phyloP scores from a whole-genome alignment of 92 coral and sea anemone species.

The Porites lobata region DNA sequence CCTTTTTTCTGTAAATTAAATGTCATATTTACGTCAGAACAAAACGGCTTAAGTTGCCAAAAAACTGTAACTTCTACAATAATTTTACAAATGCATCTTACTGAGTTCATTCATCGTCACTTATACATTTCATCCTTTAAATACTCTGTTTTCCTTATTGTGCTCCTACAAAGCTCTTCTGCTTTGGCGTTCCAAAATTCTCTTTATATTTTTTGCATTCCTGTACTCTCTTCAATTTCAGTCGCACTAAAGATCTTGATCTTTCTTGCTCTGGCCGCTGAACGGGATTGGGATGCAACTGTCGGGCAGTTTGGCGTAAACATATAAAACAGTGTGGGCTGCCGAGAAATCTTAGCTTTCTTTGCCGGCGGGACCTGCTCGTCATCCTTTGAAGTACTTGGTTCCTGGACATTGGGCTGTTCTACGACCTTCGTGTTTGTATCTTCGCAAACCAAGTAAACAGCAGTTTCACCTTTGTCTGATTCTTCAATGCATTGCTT shows the following conservation, averaged over 20 bases:
- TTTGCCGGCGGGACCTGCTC: slow-evolving; percentile 1
- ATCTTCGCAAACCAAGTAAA: slow-evolving; percentile 18
- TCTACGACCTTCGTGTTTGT: slow-evolving; percentile 1
- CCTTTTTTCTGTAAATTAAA: slow-evolving; percentile 22
- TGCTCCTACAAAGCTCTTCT: slow-evolving; percentile 44
- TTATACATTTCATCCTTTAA: slow-evolving; percentile 4
- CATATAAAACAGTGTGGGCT: no score
- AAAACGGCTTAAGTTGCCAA: slow-evolving; percentile 33
- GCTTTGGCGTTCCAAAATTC: slow-evolving; percentile 53
- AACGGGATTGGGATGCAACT: slow-evolving; percentile 1
- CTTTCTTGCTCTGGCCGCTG: slow-evolving; percentile 50
- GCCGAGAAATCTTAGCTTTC: no score
- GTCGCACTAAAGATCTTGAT: slow-evolving; percentile 27
- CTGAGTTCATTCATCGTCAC: slow-evolving; percentile 28
- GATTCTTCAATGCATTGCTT: slow-evolving; percentile 24
- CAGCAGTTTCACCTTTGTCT: slow-evolving; percentile 17
- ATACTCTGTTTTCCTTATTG: no score
- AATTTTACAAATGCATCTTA: slow-evolving; percentile 19
- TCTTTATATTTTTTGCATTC: slow-evolving; percentile 38
- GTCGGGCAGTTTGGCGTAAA: no score
- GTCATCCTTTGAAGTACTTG: slow-evolving; percentile 7
- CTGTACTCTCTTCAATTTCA: slow-evolving; percentile 43
- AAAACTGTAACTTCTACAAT: slow-evolving; percentile 14
- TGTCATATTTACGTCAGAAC: slow-evolving; percentile 24
- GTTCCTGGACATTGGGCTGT: slow-evolving; percentile 1